Percentiles rank a stretch among this genome's conserved stretches.
Conservation (phyloP, 1,140 invertebrate genomes). For the Cydia amplana region DNA sequence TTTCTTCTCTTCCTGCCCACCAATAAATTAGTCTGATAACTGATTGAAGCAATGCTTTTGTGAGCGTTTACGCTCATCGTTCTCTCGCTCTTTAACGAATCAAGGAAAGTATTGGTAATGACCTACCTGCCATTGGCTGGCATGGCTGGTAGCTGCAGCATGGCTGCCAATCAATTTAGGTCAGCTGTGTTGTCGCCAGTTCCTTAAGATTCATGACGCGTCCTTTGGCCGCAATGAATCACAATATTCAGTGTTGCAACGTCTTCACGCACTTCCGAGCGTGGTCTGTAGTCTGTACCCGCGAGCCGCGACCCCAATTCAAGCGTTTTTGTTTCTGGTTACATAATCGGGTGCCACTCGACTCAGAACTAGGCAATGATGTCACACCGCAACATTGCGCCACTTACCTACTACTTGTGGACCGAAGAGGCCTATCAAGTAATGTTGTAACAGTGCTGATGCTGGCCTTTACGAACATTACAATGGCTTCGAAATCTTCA, state of each 20-base stretch:
- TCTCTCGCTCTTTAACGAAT: background rate
- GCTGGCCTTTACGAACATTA: conserved; percentile 11
- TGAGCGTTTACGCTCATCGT: background rate
- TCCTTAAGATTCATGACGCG: conserved; percentile 22
- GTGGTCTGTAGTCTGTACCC: conserved; percentile 46
- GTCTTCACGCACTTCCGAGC: conserved; percentile 72
- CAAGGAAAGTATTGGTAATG: conserved; percentile 20
- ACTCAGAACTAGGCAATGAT: conserved; percentile 77
- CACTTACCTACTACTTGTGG: conserved; percentile 57
- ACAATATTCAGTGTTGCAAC: conserved; percentile 44
- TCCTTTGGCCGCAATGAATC: conserved; percentile 35
- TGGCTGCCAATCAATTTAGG: background rate
- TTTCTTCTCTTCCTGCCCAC: too few relatives aligned
- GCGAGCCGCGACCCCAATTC: conserved; percentile 71
- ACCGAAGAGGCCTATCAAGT: conserved; percentile 41
- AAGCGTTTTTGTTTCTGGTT: conserved; percentile 65
- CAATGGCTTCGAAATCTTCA: conserved; percentile 26
- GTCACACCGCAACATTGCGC: conserved; percentile 77
- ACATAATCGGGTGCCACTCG: conserved; percentile 73
- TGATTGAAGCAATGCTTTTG: too few relatives aligned
- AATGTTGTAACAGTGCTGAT: conserved; percentile 33
- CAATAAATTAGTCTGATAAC: too few relatives aligned
- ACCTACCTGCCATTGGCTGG: too few relatives aligned
- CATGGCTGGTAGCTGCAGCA: too few relatives aligned
- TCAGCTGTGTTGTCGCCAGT: conserved; percentile 15